A percentile compares a stretch with the other conserved stretches of the same genome.
These are phyloP conservation scores for Henricia sp. DNA, from an alignment of 53 echinoderm and acorn worm species.

Conservation along the genomic window DNA sequence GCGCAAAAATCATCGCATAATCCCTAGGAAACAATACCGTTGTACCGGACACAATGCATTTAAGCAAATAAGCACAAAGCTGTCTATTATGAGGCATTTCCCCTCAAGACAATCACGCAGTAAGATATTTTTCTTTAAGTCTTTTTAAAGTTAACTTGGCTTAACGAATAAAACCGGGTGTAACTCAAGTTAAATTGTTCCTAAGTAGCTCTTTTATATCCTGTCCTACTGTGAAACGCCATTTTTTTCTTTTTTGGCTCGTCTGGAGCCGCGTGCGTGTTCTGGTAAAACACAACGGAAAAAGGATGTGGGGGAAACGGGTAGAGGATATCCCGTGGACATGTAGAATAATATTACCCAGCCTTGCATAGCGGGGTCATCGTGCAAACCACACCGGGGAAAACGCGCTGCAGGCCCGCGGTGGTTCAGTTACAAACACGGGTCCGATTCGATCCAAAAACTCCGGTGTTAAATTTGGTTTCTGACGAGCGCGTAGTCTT, in stretches of 20 bases:
- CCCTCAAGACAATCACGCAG: neutral
- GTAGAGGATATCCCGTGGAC: conserved; percentile 49
- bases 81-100: neutral
- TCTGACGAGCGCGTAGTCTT: neutral
- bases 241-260: neutral
- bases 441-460: too few relatives aligned
- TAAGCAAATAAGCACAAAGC: neutral
- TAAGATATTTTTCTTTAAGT: neutral
- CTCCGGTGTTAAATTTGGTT: neutral
- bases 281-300: conserved; percentile 38
- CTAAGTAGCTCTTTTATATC: conserved; percentile 2
- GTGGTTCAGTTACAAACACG: neutral
- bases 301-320: conserved; percentile 18
- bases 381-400: neutral
- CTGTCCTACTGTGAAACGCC: neutral
- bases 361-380: conserved; percentile 13
- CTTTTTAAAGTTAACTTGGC: neutral
- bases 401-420: neutral
- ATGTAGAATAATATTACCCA: conserved; percentile 19
- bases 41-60: neutral
- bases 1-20: too few relatives aligned
- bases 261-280: neutral
- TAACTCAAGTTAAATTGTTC: neutral
- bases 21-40: too few relatives aligned
- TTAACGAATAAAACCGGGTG: conserved; percentile 12